Base-by-base conservation (phyloP, 2,113 vertebrate genomes). In the Cichladusa arquata region DNA sequence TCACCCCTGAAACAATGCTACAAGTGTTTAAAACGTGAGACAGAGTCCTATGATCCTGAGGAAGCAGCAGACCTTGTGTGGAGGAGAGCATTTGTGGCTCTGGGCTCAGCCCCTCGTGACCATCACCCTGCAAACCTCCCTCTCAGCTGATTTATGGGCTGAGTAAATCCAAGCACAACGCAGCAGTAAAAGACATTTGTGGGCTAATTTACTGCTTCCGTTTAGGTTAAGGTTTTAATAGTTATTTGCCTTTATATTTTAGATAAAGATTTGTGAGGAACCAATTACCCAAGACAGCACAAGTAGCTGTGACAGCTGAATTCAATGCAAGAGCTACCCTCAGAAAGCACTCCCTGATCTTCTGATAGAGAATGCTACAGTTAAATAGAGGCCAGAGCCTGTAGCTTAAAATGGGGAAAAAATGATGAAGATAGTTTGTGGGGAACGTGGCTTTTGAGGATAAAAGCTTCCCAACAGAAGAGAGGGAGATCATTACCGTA, bases 231-330 rank as follows among this genome's bases (percentile, higher is more conserved):
- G 34, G 71, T 42, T 95, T 92, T 70, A 84, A 61, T n/a, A 80
- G 67, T 96, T 94, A 90, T 90, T 96, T 96, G 88, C 76, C 74
- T 97, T 80, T 80, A 81, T 76, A 48, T 72, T 95, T 92, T 51
- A 73, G 74, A 88, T 81, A 86, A 97, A 96, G 93, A 95, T 92
- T 90, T 97, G 72, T 82, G 66, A 93, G 73, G 73, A 77, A 56
- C 86, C 74, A 86, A 79, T 96, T 93, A 90, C 92, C 71, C 60
- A 76, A 85, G 48, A 81, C 92, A 74, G 91, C 69, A 62, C n/a
- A 38, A 66, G 57, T 16, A 36, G 61, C 81, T 82, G 24, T 81
- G 73, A 96, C 73, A 88, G 47, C 48, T 22, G 74, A 62, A 47
- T 65, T 95, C 84, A 78, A 38, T 28, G 79, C 44, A 31, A 45